Evolutionary conservation across 2,113 vertebrate genomes (phyloP).

Genomic region (Phrynosoma blainvillii): DNA sequence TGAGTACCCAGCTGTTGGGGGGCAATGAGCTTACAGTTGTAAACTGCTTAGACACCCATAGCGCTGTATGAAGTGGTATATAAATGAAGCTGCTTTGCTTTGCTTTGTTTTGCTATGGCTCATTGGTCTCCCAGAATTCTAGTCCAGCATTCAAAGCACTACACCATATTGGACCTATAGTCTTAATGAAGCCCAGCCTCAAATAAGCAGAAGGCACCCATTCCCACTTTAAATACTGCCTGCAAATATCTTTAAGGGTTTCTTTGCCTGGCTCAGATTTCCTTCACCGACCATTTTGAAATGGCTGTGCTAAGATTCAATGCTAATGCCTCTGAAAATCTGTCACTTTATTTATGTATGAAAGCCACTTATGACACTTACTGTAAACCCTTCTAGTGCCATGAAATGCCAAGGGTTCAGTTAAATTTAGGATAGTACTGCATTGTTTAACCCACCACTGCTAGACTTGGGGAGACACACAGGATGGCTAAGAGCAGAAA

Average conservation of each 20-base stretch:
- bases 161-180: neutral
- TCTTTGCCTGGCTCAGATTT: neutral
- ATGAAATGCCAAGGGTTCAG: neutral
- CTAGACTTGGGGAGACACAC: conserved; percentile 21
- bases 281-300: neutral
- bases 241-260: neutral
- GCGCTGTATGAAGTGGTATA: no score
- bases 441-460: conserved; percentile 37
- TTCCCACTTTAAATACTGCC: neutral
- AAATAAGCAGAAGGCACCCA: neutral
- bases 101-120: no score
- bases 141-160: conserved; percentile 19
- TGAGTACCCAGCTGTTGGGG: no score
- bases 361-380: neutral
- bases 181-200: neutral
- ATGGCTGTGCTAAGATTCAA: neutral
- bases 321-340: neutral
- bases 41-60: no score
- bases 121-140: no score
- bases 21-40: no score
- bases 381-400: neutral
- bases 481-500: conserved; percentile 7
- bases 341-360: neutral
- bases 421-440: conserved; percentile 24
- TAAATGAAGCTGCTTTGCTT: no score